These are phyloP conservation scores for Erythrolamprus reginae DNA, from an alignment of 2,113 vertebrate genomes.

Conservation along the genomic window DNA sequence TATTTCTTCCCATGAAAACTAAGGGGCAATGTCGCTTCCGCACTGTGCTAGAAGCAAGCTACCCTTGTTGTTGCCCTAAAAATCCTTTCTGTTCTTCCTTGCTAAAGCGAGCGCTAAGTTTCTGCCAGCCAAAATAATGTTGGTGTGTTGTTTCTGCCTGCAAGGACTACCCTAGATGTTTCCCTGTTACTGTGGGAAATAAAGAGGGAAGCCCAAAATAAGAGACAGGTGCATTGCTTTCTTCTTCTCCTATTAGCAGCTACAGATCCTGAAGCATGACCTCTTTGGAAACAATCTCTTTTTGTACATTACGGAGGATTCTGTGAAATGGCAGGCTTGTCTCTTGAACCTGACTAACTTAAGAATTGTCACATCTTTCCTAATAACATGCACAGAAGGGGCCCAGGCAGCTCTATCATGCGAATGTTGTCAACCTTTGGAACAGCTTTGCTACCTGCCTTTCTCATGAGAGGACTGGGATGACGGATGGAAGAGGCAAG, in stretches of 20 bases:
- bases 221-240: neutral
- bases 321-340: neutral
- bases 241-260: neutral
- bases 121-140: neutral
- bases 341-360: neutral
- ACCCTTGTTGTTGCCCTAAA: neutral
- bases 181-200: neutral
- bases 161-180: neutral
- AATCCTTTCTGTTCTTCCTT: neutral
- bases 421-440: neutral
- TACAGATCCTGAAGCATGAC: neutral
- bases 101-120: neutral
- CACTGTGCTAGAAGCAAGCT: neutral
- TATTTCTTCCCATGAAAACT: neutral
- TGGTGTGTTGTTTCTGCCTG: neutral
- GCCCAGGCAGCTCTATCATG: neutral
- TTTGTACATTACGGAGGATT: neutral
- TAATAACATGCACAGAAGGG: conserved; percentile 9
- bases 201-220: neutral
- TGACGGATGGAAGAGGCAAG: neutral
- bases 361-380: neutral
- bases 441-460: neutral
- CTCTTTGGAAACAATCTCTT: neutral
- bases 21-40: neutral
- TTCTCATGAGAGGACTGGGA: neutral